Base-by-base conservation (phyloP, 2,888 invertebrate genomes). In the Chrysotoxum bicinctum region DNA sequence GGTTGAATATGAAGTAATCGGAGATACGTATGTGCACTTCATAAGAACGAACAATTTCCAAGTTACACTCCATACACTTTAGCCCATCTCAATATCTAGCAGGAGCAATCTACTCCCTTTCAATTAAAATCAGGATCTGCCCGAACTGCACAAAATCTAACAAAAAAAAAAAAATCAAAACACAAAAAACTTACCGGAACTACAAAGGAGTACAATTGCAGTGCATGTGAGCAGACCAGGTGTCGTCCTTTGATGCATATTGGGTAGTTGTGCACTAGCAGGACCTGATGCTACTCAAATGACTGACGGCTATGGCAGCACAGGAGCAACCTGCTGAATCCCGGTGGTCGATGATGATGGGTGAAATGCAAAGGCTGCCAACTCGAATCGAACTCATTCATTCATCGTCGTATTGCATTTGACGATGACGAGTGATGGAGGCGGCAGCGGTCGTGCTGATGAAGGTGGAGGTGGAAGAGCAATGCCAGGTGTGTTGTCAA, bases 141-240 rank as follows among this genome's bases (percentile, higher is more conserved):
- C 35, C 14, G 37, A 58, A 58, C 58, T 21, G 56, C 21, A 2
- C 3, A 43, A 2, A 14, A 0, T 9, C 7, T n/a, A 32, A 26
- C 14, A 48, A 21, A 16, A 45, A 16, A 23, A 35, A 19, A n/a
- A 32, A 64, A 50, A 21, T 26, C 12, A 64, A 66, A n/a, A n/a
- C n/a, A 69, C 60, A 64, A 77, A 78, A 58, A 90, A 91, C 91
- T 91, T 91, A 91, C 91, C 91, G 91, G 91, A 91, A 90, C 90
- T 91, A 89, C 91, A 91, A 88, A 91, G 91, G 91, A 91, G 90
- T 90, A 91, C 90, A 90, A 91, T 91, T 90, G 91, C 91, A 90
- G 91, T 90, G 89, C 90, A 91, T 90, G 91, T 91, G 90, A 91
- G 91, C 90, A 91, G 90, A 90, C 91, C 91, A 88, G 90, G 90